Conservation (phyloP, 2,888 invertebrate species). For the Thymelicus sylvestris region DNA sequence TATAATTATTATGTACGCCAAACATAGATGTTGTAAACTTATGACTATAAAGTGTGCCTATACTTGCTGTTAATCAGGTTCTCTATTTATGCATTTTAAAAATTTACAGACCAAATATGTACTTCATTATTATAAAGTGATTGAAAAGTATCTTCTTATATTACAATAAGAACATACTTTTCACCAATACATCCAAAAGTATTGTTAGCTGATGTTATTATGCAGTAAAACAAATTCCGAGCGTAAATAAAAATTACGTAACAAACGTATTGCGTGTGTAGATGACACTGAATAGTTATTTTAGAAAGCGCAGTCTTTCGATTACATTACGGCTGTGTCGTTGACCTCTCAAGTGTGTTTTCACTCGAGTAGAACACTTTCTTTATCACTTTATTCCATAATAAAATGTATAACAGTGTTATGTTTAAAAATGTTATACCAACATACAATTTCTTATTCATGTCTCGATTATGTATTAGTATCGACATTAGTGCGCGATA, state of each 20-base stretch:
- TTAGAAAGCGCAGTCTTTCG: constrained; percentile 78
- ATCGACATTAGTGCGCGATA: constrained; percentile 17
- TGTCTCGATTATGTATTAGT: not conserved
- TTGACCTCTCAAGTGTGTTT: constrained; percentile 56
- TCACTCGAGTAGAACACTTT: constrained; percentile 22
- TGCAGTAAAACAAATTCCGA: constrained; percentile 32
- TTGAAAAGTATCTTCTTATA: too few species aligned
- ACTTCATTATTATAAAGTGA: too few species aligned
- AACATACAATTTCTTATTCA: not conserved
- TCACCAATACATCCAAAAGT: not conserved
- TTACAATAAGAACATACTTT: too few species aligned
- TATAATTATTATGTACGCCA: not conserved
- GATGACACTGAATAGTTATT: constrained; percentile 78
- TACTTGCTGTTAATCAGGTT: too few species aligned
- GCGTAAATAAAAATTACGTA: constrained; percentile 63
- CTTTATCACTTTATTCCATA: constrained; percentile 9
- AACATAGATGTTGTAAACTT: not conserved
- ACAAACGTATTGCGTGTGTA: constrained; percentile 69
- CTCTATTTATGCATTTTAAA: too few species aligned
- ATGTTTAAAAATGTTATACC: too few species aligned
- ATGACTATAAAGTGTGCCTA: too few species aligned
- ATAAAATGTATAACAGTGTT: not conserved
- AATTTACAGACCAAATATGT: too few species aligned
- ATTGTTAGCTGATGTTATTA: not conserved
- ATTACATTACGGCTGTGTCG: constrained; percentile 65